Conservation (phyloP, 2,797 vertebrate genomes). For the Distichodus sexfasciatus region DNA sequence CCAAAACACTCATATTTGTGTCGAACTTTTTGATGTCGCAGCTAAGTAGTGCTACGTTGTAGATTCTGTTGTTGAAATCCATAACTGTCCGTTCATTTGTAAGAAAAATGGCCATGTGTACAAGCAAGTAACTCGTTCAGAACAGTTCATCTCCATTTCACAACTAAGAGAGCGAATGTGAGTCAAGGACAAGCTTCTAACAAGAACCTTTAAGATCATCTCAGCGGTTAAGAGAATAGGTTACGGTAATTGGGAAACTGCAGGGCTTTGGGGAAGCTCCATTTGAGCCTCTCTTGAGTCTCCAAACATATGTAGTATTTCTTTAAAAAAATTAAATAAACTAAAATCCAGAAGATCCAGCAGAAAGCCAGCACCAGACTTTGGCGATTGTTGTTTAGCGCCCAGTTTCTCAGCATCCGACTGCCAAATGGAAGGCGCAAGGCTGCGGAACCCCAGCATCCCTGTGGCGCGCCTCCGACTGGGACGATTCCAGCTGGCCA, state of each 20-base stretch:
- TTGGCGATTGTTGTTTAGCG: conserved; percentile 17
- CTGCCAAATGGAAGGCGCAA: conserved; percentile 38
- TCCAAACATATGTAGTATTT: neutral
- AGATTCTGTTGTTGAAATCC: neutral
- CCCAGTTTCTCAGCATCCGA: conserved; percentile 36
- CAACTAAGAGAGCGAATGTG: neutral
- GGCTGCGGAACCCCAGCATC: conserved; percentile 62
- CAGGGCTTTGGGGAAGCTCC: neutral
- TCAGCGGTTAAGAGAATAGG: neutral
- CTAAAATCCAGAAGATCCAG: neutral
- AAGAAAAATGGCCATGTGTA: neutral
- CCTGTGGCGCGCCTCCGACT: conserved; percentile 61
- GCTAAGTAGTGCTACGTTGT: neutral
- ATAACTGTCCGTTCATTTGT: no score
- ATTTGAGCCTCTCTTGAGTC: neutral
- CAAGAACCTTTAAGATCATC: neutral
- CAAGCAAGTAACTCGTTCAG: neutral
- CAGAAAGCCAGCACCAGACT: neutral
- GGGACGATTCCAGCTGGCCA: conserved; percentile 70
- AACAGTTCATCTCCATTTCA: no score
- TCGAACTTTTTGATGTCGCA: conserved; percentile 6
- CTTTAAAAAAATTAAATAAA: neutral
- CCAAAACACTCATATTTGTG: neutral
- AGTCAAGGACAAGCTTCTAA: neutral
- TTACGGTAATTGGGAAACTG: neutral